Conservation (phyloP, 2,888 invertebrate species). For the Cloeon dipterum region DNA sequence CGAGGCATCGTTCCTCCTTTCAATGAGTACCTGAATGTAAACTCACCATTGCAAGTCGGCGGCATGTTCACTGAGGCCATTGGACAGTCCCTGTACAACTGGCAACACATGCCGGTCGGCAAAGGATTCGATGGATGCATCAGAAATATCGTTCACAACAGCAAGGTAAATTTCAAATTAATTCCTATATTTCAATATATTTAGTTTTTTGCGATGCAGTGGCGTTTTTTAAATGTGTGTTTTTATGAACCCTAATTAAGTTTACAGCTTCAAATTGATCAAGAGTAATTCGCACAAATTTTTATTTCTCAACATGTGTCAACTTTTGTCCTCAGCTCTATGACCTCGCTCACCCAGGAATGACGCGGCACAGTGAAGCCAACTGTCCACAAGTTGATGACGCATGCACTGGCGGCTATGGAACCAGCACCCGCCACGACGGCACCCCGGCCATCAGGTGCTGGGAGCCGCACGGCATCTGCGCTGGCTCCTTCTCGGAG, state of each 20-base stretch:
- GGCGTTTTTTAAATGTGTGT: too few relatives aligned
- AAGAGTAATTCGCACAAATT: too few relatives aligned
- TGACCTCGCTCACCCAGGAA: conserved; percentile 81
- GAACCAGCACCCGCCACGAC: conserved; percentile 2
- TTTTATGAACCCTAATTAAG: background rate
- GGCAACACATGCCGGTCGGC: conserved; percentile 76
- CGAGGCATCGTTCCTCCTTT: conserved; percentile 78
- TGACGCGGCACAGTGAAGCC: conserved; percentile 61
- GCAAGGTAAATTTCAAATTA: conserved; percentile 28
- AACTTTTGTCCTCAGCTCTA: conserved; percentile 51
- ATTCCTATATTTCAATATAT: background rate
- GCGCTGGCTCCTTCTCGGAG: conserved; percentile 73
- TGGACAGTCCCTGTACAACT: conserved; percentile 67
- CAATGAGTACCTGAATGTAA: conserved; percentile 88
- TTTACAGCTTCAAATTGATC: too few relatives aligned
- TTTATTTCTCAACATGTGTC: too few relatives aligned
- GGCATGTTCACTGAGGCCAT: conserved; percentile 77
- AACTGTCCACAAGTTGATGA: conserved; percentile 90
- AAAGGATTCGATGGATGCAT: conserved; percentile 93
- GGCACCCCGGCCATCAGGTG: conserved; percentile 54
- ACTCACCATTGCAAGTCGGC: conserved; percentile 86
- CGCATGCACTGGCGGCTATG: conserved; percentile 36
- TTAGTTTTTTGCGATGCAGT: too few relatives aligned
- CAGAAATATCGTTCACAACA: conserved; percentile 85
- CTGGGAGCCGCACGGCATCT: conserved; percentile 78